Conservation (phyloP, 2,797 vertebrate species). For the Galagoides demidoff region DNA sequence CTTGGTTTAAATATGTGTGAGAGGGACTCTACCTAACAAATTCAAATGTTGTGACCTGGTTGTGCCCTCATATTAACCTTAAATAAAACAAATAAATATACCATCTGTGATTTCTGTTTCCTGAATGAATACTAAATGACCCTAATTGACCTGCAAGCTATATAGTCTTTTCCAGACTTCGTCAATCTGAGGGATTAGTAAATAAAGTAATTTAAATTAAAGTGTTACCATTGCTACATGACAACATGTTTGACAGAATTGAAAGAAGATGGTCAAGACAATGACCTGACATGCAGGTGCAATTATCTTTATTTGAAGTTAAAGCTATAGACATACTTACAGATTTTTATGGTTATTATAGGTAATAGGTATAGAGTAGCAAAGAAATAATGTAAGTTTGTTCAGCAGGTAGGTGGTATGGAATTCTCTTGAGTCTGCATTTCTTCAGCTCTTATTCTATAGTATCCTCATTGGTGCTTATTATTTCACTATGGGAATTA, state of each 20-base stretch:
- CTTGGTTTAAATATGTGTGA: not conserved
- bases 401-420: not conserved
- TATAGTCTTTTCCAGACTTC: not conserved
- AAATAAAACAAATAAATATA: not conserved
- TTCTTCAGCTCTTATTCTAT: not conserved
- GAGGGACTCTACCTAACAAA: no score
- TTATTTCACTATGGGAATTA: not conserved
- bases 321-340: not conserved
- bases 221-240: not conserved
- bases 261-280: not conserved
- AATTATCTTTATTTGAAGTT: constrained; percentile 17
- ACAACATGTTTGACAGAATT: not conserved
- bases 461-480: not conserved
- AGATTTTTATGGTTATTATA: not conserved
- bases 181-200: not conserved
- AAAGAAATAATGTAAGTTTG: not conserved
- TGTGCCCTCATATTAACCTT: no score
- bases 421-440: not conserved
- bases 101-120: not conserved
- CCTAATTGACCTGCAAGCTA: not conserved
- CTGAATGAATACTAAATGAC: not conserved
- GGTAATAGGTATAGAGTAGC: not conserved
- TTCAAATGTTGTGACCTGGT: no score
- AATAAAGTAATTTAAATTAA: not conserved
- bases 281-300: not conserved